phyloP scores from a whole-genome alignment of 1,140 invertebrate species.

The Orussus abietinus region DNA sequence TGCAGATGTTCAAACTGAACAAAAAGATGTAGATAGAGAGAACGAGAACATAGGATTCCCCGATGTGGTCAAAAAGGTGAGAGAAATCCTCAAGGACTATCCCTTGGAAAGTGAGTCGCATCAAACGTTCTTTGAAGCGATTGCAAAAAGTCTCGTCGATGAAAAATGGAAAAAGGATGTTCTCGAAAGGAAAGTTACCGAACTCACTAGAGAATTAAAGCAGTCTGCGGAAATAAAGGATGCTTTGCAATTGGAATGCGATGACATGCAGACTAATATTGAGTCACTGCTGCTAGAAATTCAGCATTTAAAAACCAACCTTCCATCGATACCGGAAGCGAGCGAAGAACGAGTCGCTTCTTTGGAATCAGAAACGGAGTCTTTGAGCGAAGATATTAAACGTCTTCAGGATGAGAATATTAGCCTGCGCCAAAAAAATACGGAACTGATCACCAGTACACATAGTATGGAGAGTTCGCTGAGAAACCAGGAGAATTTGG shows the following conservation, averaged over 20 bases:
- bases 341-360: conserved; percentile 45
- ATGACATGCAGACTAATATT: conserved; percentile 43
- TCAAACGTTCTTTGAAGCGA: conserved; percentile 36
- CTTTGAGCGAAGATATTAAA: conserved; percentile 35
- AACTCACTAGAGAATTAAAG: conserved; percentile 40
- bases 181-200: conserved; percentile 42
- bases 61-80: conserved; percentile 29
- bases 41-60: conserved; percentile 12
- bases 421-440: conserved; percentile 52
- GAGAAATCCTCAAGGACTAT: conserved; percentile 37
- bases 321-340: conserved; percentile 47
- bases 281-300: conserved; percentile 40
- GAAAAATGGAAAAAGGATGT: conserved; percentile 44
- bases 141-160: conserved; percentile 41
- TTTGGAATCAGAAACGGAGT: conserved; percentile 44
- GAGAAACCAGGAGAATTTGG: conserved; percentile 28
- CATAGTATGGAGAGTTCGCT: conserved; percentile 19
- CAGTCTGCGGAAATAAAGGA: conserved; percentile 36
- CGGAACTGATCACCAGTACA: conserved; percentile 40
- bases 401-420: conserved; percentile 55
- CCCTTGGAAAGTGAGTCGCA: conserved; percentile 22
- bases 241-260: conserved; percentile 40
- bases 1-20: conserved; percentile 20
- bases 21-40: neutral
- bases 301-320: conserved; percentile 37